phyloP scores from a whole-genome alignment of 2,888 invertebrate species.

The Apamea monoglypha region DNA sequence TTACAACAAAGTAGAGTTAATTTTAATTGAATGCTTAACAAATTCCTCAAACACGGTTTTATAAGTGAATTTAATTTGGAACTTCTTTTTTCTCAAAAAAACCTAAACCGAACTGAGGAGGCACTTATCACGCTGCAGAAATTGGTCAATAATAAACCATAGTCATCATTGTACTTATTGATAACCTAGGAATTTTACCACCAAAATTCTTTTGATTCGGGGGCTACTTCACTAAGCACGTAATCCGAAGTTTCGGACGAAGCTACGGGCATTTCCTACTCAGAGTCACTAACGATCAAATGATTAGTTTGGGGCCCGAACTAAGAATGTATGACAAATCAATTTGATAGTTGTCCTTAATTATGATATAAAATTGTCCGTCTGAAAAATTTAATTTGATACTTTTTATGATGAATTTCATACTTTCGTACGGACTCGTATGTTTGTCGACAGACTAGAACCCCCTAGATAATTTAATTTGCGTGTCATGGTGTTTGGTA shows the following conservation, averaged over 20 bases:
- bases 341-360: too few species aligned
- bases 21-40: background rate
- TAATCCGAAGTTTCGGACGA: too few species aligned
- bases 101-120: background rate
- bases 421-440: too few species aligned
- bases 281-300: too few species aligned
- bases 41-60: background rate
- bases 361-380: too few species aligned
- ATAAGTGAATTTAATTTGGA: background rate
- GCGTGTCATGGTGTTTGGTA: background rate
- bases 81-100: background rate
- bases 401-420: too few species aligned
- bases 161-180: background rate
- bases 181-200: background rate
- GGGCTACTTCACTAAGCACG: too few species aligned
- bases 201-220: background rate
- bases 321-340: too few species aligned
- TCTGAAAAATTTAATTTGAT: too few species aligned
- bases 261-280: too few species aligned
- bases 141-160: background rate
- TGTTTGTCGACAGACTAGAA: too few species aligned
- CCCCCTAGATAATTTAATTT: background rate
- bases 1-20: background rate
- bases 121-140: background rate
- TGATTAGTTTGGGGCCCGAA: too few species aligned